phyloP scores from a whole-genome alignment of 2,113 vertebrate genomes.

The Hippocampus mohnikei region DNA sequence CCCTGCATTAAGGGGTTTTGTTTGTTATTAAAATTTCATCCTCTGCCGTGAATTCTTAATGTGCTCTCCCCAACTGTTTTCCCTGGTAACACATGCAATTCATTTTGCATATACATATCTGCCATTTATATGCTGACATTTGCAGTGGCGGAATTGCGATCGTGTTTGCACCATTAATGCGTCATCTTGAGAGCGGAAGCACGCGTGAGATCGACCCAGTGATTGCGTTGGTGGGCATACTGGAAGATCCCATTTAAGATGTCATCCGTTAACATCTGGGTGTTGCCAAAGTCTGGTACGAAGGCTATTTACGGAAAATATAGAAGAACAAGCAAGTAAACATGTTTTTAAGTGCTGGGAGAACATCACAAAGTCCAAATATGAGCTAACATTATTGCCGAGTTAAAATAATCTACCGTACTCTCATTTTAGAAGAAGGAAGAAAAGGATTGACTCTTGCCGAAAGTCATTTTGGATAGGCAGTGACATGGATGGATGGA shows the following conservation, averaged over 20 bases:
- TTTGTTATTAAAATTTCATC: too few species aligned
- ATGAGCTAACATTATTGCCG: too few species aligned
- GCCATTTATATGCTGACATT: background rate
- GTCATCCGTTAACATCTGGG: constrained; percentile 56
- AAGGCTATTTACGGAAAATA: too few species aligned
- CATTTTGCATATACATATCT: background rate
- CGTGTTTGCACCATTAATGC: background rate
- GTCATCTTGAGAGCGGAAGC: background rate
- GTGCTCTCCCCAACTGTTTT: too few species aligned
- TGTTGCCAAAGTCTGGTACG: background rate
- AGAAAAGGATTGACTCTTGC: background rate
- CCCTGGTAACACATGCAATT: background rate
- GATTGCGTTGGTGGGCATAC: constrained; percentile 22
- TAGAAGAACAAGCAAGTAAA: too few species aligned
- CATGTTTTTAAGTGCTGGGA: too few species aligned
- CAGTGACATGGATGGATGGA: background rate
- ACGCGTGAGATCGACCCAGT: constrained; percentile 27
- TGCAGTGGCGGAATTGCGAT: background rate
- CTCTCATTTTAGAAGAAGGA: too few species aligned
- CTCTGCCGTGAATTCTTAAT: too few species aligned
- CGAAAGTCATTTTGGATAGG: background rate
- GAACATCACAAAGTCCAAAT: too few species aligned
- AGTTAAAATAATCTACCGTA: too few species aligned
- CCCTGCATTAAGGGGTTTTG: too few species aligned
- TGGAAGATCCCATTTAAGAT: constrained; percentile 48